These are phyloP conservation scores for Dynastes hyllus DNA, from an alignment of 2,888 invertebrate genomes.

Conservation along the genomic window DNA sequence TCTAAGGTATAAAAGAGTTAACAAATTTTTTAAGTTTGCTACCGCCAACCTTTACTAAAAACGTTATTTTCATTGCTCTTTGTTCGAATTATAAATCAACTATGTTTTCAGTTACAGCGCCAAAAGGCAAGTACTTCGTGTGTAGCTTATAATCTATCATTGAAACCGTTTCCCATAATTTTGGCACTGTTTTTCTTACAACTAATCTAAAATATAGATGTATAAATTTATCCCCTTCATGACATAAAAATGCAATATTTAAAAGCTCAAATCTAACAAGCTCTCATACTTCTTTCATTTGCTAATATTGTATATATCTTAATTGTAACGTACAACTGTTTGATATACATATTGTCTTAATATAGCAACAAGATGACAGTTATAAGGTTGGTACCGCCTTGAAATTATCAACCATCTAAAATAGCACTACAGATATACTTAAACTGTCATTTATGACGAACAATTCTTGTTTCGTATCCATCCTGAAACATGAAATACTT, in stretches of 20 bases:
- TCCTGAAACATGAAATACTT: not conserved
- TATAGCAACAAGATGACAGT: slow-evolving; percentile 44
- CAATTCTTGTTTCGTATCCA: not conserved
- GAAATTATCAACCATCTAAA: slow-evolving; percentile 27
- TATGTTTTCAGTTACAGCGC: slow-evolving; percentile 58
- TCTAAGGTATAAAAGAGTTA: not conserved
- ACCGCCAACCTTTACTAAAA: not conserved
- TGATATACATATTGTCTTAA: slow-evolving; percentile 26
- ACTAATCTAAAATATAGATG: not conserved
- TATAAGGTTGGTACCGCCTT: slow-evolving; percentile 41
- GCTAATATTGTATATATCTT: slow-evolving; percentile 29
- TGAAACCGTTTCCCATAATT: slow-evolving; percentile 35
- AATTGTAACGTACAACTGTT: not conserved
- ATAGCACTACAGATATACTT: slow-evolving; percentile 5
- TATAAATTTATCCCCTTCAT: not conserved
- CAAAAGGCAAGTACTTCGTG: slow-evolving; percentile 61
- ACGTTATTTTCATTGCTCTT: not conserved
- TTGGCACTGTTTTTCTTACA: slow-evolving; percentile 20
- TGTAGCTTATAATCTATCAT: slow-evolving; percentile 43
- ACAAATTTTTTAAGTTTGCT: not conserved
- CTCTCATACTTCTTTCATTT: slow-evolving; percentile 31
- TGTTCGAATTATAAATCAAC: not conserved
- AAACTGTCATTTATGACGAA: slow-evolving; percentile 27
- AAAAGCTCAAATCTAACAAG: not conserved
- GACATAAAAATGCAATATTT: not conserved